Percentiles rank a stretch among this genome's conserved stretches.
These are phyloP conservation scores for Himalopsyche phryganea DNA, from an alignment of 1,140 invertebrate genomes.

Conservation along the genomic window DNA sequence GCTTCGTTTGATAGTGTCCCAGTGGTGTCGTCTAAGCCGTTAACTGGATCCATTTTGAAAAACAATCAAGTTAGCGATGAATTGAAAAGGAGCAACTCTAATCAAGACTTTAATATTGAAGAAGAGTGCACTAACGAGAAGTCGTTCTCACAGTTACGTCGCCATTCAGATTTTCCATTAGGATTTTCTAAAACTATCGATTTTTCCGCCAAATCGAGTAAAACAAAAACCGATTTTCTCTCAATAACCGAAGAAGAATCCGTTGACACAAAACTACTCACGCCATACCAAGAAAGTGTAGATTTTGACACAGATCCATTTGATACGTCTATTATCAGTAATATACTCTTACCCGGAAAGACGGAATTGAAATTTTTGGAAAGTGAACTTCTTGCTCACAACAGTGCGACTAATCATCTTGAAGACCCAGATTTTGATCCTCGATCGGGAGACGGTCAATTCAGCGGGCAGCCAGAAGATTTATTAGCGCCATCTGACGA, in stretches of 20 bases:
- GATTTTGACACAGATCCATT: slow-evolving; percentile 68
- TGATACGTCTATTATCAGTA: slow-evolving; percentile 74
- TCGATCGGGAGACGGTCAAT: slow-evolving; percentile 44
- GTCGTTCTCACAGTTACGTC: slow-evolving; percentile 39
- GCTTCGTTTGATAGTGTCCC: slow-evolving; percentile 52
- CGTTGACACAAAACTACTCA: slow-evolving; percentile 56
- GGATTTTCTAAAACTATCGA: slow-evolving; percentile 31
- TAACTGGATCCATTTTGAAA: slow-evolving; percentile 31
- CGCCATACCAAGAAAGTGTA: slow-evolving; percentile 48
- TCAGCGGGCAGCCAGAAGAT: slow-evolving; percentile 40
- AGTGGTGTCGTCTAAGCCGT: slow-evolving; percentile 39
- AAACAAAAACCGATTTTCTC: slow-evolving; percentile 54
- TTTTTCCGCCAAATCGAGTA: slow-evolving; percentile 28
- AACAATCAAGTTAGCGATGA: slow-evolving; percentile 9
- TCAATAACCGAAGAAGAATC: slow-evolving; percentile 57
- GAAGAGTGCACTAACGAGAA: slow-evolving; percentile 41
- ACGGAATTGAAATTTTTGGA: slow-evolving; percentile 72
- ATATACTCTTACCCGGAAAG: slow-evolving; percentile 63
- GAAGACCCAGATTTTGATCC: slow-evolving; percentile 60
- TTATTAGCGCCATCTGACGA: slow-evolving; percentile 58
- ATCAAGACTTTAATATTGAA: slow-evolving; percentile 59
- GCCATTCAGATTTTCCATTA: slow-evolving; percentile 48
- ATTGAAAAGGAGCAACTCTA: slow-evolving; percentile 50
- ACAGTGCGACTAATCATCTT: slow-evolving; percentile 40
- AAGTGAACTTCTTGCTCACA: slow-evolving; percentile 57